Evolutionary conservation across 1,140 invertebrate genomes (phyloP).

Genomic region (Thereuonema tuberculata): DNA sequence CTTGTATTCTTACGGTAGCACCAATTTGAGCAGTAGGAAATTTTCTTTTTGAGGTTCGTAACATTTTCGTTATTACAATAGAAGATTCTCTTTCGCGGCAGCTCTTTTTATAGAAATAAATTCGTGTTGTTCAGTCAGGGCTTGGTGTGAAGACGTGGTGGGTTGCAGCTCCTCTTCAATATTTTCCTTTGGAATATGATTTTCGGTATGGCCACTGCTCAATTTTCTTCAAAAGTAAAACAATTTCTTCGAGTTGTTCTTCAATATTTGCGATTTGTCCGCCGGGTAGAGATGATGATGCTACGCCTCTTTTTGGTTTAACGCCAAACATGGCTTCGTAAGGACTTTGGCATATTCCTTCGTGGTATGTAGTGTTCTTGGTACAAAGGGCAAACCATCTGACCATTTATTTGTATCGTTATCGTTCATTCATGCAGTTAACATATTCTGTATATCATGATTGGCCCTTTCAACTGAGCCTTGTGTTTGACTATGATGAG

Average conservation of each 20-base stretch:
- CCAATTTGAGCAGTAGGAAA: slow-evolving; percentile 7
- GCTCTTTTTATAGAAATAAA: slow-evolving; percentile 15
- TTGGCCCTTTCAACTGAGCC: slow-evolving; percentile 19
- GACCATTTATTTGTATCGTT: slow-evolving; percentile 18
- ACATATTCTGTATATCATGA: slow-evolving; percentile 19
- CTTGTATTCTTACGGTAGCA: slow-evolving; percentile 5
- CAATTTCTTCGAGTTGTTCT: slow-evolving; percentile 9
- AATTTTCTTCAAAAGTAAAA: slow-evolving; percentile 4
- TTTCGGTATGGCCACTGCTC: slow-evolving; percentile 9
- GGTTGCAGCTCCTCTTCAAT: slow-evolving; percentile 13
- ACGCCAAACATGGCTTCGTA: slow-evolving; percentile 12
- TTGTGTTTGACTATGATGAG: slow-evolving; percentile 20
- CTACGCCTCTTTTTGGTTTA: slow-evolving; percentile 8
- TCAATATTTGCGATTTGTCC: slow-evolving; percentile 9
- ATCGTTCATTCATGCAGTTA: slow-evolving; percentile 18
- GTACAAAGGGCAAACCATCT: slow-evolving; percentile 9
- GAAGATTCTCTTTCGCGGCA: slow-evolving; percentile 13
- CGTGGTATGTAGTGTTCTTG: slow-evolving; percentile 11
- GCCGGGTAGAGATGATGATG: slow-evolving; percentile 8
- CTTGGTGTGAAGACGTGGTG: slow-evolving; percentile 11
- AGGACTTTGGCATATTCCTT: slow-evolving; percentile 11
- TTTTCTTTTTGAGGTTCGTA: slow-evolving; percentile 11
- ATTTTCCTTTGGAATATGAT: slow-evolving; percentile 10
- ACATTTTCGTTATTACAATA: slow-evolving; percentile 14
- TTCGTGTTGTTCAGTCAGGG: slow-evolving; percentile 10